Percentiles rank a stretch among this genome's conserved stretches.
phyloP scores from a whole-genome alignment of 2,888 invertebrate genomes.

The Idaea dimidiata region DNA sequence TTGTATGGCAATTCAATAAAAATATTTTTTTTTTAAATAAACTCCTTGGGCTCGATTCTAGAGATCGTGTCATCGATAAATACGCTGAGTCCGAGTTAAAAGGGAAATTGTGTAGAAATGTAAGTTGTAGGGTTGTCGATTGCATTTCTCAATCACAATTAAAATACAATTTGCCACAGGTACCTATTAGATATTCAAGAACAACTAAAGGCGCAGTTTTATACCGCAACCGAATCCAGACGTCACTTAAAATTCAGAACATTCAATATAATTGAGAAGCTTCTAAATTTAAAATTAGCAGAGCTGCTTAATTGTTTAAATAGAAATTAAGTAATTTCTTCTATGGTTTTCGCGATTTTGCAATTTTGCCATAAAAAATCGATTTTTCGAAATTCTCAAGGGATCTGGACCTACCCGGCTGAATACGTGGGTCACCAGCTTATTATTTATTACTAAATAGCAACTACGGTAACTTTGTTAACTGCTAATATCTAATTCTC shows the following conservation, averaged over 20 bases:
- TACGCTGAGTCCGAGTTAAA: constrained; percentile 61
- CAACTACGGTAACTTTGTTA: constrained; percentile 14
- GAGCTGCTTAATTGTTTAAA: no score
- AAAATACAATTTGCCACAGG: constrained; percentile 21
- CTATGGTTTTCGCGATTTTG: no score
- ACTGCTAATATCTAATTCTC: constrained; percentile 25
- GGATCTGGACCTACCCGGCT: constrained; percentile 2
- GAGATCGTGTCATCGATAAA: constrained; percentile 67
- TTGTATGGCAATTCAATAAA: constrained; percentile 30
- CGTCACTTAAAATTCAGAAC: no score
- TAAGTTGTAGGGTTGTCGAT: constrained; percentile 45
- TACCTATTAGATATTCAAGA: no score
- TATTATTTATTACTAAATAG: no score
- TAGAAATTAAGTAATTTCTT: no score
- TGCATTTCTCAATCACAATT: constrained; percentile 19
- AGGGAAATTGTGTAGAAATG: constrained; percentile 75
- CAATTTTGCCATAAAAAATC: no score
- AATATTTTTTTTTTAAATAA: constrained; percentile 43
- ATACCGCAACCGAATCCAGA: no score
- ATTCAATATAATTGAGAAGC: no score
- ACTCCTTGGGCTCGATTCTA: constrained; percentile 50
- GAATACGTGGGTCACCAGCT: no score
- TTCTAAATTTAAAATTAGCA: no score
- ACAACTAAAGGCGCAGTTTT: no score
- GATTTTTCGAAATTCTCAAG: constrained; percentile 6